A percentile compares a stretch with the other conserved stretches of the same genome.
Conservation (phyloP, 2,888 invertebrate genomes). For the Drosophila setosimentum region DNA sequence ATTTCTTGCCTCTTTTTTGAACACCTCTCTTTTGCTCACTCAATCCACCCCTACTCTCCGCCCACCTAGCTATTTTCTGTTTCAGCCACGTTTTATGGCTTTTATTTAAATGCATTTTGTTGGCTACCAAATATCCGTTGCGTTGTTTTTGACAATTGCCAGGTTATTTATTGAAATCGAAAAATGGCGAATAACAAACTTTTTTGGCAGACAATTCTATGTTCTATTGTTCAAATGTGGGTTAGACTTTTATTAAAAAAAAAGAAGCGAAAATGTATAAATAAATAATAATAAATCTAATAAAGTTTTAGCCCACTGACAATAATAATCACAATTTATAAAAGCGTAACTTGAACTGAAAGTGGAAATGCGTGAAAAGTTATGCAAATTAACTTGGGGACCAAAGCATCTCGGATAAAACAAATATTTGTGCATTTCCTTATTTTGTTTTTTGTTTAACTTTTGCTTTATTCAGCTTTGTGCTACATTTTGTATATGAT, state of each 20-base stretch:
- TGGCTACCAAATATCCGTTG: slow-evolving; percentile 67
- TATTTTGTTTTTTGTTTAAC: background rate
- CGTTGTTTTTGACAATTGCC: slow-evolving; percentile 56
- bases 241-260: slow-evolving; percentile 13
- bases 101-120: slow-evolving; percentile 67
- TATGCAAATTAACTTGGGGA: slow-evolving; percentile 7
- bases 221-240: slow-evolving; percentile 32
- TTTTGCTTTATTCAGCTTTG: slow-evolving; percentile 34
- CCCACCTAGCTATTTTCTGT: slow-evolving; percentile 32
- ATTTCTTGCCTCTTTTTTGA: slow-evolving; percentile 3
- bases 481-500: slow-evolving; percentile 40
- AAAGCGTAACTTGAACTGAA: background rate
- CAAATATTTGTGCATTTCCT: slow-evolving; percentile 8
- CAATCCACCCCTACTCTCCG: slow-evolving; percentile 31
- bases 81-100: slow-evolving; percentile 20
- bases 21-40: background rate
- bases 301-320: slow-evolving; percentile 2
- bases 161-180: slow-evolving; percentile 65
- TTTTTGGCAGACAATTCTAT: slow-evolving; percentile 32
- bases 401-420: background rate
- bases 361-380: background rate
- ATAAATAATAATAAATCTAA: background rate
- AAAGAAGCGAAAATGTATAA: slow-evolving; percentile 23
- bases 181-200: slow-evolving; percentile 26
- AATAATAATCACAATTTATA: slow-evolving; percentile 1